phyloP scores from a whole-genome alignment of 2,888 invertebrate species.

The Perdita meconis region DNA sequence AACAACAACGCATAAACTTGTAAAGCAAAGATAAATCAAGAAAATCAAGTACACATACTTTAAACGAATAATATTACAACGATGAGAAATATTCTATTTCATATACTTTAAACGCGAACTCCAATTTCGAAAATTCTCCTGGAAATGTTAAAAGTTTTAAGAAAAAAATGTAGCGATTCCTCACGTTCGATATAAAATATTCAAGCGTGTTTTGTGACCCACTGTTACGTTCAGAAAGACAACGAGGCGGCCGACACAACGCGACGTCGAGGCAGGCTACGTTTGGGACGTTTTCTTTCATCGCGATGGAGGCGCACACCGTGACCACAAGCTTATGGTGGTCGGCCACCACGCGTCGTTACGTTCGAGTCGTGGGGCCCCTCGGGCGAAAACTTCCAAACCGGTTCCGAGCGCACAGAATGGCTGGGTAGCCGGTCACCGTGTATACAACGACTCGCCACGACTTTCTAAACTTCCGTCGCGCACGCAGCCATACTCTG shows the following conservation, averaged over 20 bases:
- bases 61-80: no score
- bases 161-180: no score
- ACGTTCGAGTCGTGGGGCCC: slow-evolving; percentile 69
- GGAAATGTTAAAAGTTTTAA: no score
- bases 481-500: slow-evolving; percentile 22
- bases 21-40: no score
- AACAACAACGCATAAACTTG: no score
- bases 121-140: no score
- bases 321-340: slow-evolving; percentile 65
- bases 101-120: no score
- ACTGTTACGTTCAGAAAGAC: slow-evolving; percentile 11
- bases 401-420: slow-evolving; percentile 66
- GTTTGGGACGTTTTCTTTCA: slow-evolving; percentile 58
- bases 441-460: slow-evolving; percentile 52
- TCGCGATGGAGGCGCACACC: slow-evolving; percentile 41
- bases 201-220: background rate
- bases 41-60: no score
- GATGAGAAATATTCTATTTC: no score
- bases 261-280: no score
- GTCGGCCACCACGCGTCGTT: slow-evolving; percentile 70
- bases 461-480: slow-evolving; percentile 72
- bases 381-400: slow-evolving; percentile 67
- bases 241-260: slow-evolving; percentile 9
- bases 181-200: background rate
- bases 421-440: slow-evolving; percentile 61